Conservation (phyloP, 2,888 invertebrate genomes). For the Orchestes rusci region DNA sequence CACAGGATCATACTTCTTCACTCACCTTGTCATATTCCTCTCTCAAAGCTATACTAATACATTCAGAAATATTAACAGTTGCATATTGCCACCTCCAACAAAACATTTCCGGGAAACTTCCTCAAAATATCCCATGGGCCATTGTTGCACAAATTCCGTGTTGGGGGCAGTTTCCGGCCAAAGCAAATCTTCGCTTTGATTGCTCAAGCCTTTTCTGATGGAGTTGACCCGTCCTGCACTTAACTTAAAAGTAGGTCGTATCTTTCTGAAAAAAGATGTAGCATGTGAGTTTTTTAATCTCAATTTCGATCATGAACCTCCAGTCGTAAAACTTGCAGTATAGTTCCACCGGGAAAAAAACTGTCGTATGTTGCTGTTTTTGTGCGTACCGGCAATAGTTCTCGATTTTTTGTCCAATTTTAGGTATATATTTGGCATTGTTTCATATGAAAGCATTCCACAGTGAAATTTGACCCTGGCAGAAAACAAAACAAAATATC, state of each 20-base stretch:
- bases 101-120: slow-evolving; percentile 51
- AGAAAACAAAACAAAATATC: slow-evolving; percentile 8
- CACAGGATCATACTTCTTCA: background rate
- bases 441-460: slow-evolving; percentile 68
- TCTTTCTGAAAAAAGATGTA: slow-evolving; percentile 49
- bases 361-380: slow-evolving; percentile 80
- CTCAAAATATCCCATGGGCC: slow-evolving; percentile 50
- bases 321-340: slow-evolving; percentile 68
- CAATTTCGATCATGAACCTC: slow-evolving; percentile 52
- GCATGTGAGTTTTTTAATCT: background rate
- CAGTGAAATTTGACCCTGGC: slow-evolving; percentile 62
- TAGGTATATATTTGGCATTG: slow-evolving; percentile 60
- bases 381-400: slow-evolving; percentile 63
- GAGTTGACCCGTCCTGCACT: slow-evolving; percentile 45
- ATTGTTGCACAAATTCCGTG: slow-evolving; percentile 58
- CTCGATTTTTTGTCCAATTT: slow-evolving; percentile 76
- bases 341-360: slow-evolving; percentile 74
- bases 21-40: slow-evolving; percentile 26
- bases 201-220: slow-evolving; percentile 51
- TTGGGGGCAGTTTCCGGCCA: slow-evolving; percentile 70
- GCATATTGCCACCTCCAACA: slow-evolving; percentile 54
- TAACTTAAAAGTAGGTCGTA: slow-evolving; percentile 65
- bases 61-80: slow-evolving; percentile 67
- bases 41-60: slow-evolving; percentile 42
- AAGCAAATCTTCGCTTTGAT: slow-evolving; percentile 49